phyloP scores from a whole-genome alignment of 1,140 invertebrate genomes.

The Mizuhopecten yessoensis region DNA sequence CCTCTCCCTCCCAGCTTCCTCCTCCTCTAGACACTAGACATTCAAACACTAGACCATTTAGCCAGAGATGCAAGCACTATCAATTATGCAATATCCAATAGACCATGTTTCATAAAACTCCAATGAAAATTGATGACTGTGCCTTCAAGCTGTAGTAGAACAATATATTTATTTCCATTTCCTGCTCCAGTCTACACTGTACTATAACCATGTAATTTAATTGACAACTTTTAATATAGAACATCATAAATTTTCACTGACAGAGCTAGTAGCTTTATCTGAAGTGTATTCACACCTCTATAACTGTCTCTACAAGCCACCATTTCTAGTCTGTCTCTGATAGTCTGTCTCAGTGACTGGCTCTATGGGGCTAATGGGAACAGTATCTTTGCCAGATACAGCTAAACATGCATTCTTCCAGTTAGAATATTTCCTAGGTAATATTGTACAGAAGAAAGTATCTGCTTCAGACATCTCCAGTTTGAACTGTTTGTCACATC shows the following conservation, averaged over 20 bases:
- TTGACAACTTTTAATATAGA: background rate
- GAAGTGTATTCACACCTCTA: background rate
- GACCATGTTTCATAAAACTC: conserved; percentile 27
- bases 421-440: background rate
- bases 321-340: background rate
- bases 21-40: background rate
- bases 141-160: background rate
- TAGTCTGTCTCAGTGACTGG: too few species aligned
- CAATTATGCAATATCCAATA: conserved; percentile 35
- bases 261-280: background rate
- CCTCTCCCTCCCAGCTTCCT: background rate
- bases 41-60: background rate
- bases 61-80: background rate
- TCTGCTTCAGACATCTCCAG: too few species aligned
- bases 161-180: background rate
- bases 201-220: conserved; percentile 5
- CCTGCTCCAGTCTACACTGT: background rate
- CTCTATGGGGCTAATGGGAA: too few species aligned
- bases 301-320: background rate
- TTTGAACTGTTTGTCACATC: too few species aligned
- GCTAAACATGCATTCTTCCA: too few species aligned
- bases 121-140: conserved; percentile 5
- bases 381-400: too few species aligned
- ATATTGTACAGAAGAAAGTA: too few species aligned
- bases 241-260: background rate